These are phyloP conservation scores for Uloborus diversus DNA, from an alignment of 1,140 invertebrate species.

Conservation along the genomic window DNA sequence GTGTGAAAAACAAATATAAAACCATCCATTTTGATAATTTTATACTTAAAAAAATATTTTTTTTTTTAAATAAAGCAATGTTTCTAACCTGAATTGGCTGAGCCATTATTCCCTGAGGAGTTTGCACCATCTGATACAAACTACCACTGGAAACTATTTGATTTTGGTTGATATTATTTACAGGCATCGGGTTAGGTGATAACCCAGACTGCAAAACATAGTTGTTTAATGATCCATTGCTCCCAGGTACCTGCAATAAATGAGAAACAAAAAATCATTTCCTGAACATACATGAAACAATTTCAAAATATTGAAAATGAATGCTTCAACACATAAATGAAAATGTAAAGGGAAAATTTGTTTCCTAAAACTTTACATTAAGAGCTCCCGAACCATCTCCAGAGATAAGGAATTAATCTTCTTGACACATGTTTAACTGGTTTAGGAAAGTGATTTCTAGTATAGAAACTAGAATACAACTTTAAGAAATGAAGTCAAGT, in stretches of 20 bases:
- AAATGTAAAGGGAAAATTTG: no score
- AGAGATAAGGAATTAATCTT: no score
- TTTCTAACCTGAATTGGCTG: constrained; percentile 70
- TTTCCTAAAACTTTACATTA: no score
- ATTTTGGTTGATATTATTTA: constrained; percentile 64
- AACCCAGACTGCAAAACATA: constrained; percentile 62
- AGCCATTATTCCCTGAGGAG: constrained; percentile 69
- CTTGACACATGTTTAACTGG: no score
- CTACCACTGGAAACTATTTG: constrained; percentile 67
- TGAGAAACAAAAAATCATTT: neutral
- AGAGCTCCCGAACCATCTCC: no score
- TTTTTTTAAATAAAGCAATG: no score
- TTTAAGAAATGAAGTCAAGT: no score
- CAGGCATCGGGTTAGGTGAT: constrained; percentile 63
- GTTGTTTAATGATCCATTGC: constrained; percentile 58
- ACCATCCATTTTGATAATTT: no score
- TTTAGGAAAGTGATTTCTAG: no score
- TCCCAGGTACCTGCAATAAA: constrained; percentile 57
- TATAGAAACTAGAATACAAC: no score
- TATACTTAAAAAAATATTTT: no score
- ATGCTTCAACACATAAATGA: neutral
- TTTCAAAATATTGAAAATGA: neutral
- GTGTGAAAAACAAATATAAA: no score
- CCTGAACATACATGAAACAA: neutral
- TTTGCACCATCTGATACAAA: constrained; percentile 69